Conservation (phyloP, 2,888 invertebrate genomes). For the Sialis lutaria region DNA sequence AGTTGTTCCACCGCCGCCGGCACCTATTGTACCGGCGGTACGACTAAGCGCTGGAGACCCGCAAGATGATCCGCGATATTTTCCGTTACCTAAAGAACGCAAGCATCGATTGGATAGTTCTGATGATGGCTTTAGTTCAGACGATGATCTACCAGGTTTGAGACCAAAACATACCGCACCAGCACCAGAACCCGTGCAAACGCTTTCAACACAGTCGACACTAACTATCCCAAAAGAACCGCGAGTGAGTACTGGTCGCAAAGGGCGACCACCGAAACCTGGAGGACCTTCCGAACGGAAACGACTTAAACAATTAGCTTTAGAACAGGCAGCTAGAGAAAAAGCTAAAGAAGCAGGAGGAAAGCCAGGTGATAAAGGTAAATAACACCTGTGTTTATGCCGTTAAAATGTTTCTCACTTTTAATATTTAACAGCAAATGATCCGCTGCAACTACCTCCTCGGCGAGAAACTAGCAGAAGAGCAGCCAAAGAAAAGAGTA, state of each 20-base stretch:
- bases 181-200: constrained; percentile 11
- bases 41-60: constrained; percentile 26
- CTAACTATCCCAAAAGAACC: constrained; percentile 9
- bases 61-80: constrained; percentile 54
- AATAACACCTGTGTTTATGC: constrained; percentile 1
- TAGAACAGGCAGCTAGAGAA: constrained; percentile 1
- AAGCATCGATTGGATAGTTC: constrained; percentile 48
- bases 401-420: background rate
- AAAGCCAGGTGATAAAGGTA: constrained; percentile 31
- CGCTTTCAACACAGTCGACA: constrained; percentile 8
- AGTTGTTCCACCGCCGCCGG: constrained; percentile 26
- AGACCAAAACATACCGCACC: constrained; percentile 24
- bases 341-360: constrained; percentile 9
- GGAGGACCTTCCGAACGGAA: constrained; percentile 25
- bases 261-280: constrained; percentile 27
- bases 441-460: constrained; percentile 30
- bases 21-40: constrained; percentile 26
- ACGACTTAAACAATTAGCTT: constrained; percentile 12
- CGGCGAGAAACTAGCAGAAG: constrained; percentile 42
- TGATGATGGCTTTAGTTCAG: constrained; percentile 38
- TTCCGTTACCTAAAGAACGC: constrained; percentile 52
- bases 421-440: constrained; percentile 14
- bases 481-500: constrained; percentile 47
- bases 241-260: constrained; percentile 12
- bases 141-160: constrained; percentile 30